Conservation (phyloP, 2,888 invertebrate genomes). For the Patella ulyssiponensis region DNA sequence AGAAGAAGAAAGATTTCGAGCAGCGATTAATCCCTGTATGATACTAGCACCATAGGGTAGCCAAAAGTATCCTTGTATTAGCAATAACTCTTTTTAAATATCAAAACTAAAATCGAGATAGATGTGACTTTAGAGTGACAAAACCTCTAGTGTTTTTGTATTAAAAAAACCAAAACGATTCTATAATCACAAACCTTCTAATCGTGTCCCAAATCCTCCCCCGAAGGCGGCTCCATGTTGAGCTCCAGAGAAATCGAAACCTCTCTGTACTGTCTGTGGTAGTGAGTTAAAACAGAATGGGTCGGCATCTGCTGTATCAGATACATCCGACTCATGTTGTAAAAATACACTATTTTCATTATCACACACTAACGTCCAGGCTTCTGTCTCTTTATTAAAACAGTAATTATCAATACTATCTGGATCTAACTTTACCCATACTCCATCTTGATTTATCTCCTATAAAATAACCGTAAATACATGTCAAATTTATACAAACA, state of each 20-base stretch:
- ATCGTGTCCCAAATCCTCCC: neutral
- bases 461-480: slow-evolving; percentile 64
- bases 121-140: no score
- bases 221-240: slow-evolving; percentile 41
- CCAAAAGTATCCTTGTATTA: no score
- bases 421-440: slow-evolving; percentile 91
- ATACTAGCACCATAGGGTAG: no score
- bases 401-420: slow-evolving; percentile 81
- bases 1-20: no score
- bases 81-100: no score
- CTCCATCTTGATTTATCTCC: slow-evolving; percentile 94
- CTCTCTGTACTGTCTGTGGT: slow-evolving; percentile 62
- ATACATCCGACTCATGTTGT: slow-evolving; percentile 75
- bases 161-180: no score
- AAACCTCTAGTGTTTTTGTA: no score
- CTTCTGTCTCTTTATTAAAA: slow-evolving; percentile 78
- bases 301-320: slow-evolving; percentile 46
- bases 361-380: slow-evolving; percentile 81
- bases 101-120: no score
- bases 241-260: slow-evolving; percentile 76
- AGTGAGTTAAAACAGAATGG: slow-evolving; percentile 59
- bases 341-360: slow-evolving; percentile 79
- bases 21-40: no score
- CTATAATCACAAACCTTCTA: neutral
- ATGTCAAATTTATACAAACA: no score